Conservation (phyloP, 2,888 invertebrate genomes). For the Galeopsomyia nigrocyanea region DNA sequence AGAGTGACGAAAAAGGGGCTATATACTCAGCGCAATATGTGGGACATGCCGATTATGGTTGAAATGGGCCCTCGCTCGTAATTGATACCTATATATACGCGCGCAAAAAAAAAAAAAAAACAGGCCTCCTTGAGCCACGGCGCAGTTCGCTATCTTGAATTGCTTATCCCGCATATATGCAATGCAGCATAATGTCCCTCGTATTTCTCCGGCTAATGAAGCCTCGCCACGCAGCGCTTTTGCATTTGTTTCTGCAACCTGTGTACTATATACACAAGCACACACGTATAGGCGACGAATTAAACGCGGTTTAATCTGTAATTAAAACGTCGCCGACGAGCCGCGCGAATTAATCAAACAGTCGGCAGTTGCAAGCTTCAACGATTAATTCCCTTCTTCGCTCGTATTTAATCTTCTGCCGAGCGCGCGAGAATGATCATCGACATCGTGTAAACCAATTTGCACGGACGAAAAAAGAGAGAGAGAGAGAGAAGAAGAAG, state of each 20-base stretch:
- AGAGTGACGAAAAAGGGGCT: no score
- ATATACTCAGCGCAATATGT: no score
- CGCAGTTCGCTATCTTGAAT: not conserved
- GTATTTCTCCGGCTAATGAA: slow-evolving; percentile 38
- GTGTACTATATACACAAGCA: not conserved
- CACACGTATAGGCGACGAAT: not conserved
- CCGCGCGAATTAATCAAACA: slow-evolving; percentile 3
- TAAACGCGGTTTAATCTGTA: not conserved
- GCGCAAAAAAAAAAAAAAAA: no score
- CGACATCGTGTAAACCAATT: slow-evolving; percentile 65
- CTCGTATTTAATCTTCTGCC: slow-evolving; percentile 32
- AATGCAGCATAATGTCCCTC: slow-evolving; percentile 33
- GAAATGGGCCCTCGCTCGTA: slow-evolving; percentile 49
- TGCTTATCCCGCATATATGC: slow-evolving; percentile 7
- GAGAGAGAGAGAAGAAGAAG: slow-evolving; percentile 12
- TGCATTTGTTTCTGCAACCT: slow-evolving; percentile 1
- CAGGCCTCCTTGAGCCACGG: no score
- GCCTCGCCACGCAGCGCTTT: slow-evolving; percentile 33
- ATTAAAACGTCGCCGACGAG: slow-evolving; percentile 18
- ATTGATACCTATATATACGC: slow-evolving; percentile 54
- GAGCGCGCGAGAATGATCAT: slow-evolving; percentile 33
- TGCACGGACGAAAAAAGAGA: slow-evolving; percentile 57
- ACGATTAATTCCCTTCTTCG: not conserved
- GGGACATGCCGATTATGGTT: slow-evolving; percentile 57
- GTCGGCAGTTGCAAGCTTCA: no score